These are phyloP conservation scores for Cryptus viduatorius DNA, from an alignment of 2,888 invertebrate genomes.

Conservation along the genomic window DNA sequence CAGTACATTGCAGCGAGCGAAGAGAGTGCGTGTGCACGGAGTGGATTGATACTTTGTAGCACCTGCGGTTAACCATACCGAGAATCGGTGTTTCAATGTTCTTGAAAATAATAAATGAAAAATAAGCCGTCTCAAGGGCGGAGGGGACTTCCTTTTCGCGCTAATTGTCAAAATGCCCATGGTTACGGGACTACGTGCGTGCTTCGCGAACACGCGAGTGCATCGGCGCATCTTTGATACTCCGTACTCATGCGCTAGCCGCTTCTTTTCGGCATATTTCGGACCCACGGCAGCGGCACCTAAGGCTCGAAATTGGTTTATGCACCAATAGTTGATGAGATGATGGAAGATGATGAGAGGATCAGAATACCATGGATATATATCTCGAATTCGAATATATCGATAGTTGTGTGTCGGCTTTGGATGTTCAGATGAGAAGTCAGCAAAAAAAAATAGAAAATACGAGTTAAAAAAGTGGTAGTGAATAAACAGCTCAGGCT, in stretches of 20 bases:
- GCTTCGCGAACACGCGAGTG: slow-evolving; percentile 8
- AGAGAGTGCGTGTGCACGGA: slow-evolving; percentile 50
- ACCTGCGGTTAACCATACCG: slow-evolving; percentile 57
- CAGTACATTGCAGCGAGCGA: slow-evolving; percentile 3
- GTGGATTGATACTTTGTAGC: slow-evolving; percentile 61
- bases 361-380: neutral
- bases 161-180: slow-evolving; percentile 31
- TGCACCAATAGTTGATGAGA: neutral
- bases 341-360: neutral
- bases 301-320: neutral
- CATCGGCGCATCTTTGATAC: neutral
- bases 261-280: neutral
- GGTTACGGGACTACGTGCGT: slow-evolving; percentile 26
- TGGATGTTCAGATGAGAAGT: neutral
- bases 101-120: neutral
- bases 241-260: neutral
- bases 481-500: slow-evolving; percentile 51
- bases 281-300: neutral
- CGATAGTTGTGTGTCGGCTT: neutral
- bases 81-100: slow-evolving; percentile 48
- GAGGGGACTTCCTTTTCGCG: slow-evolving; percentile 7
- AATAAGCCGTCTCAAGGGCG: slow-evolving; percentile 27
- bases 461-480: slow-evolving; percentile 14
- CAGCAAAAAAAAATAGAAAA: slow-evolving; percentile 29
- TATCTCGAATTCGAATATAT: neutral